phyloP scores from a whole-genome alignment of 1,140 invertebrate species.

The Acyrthosiphon pisum region DNA sequence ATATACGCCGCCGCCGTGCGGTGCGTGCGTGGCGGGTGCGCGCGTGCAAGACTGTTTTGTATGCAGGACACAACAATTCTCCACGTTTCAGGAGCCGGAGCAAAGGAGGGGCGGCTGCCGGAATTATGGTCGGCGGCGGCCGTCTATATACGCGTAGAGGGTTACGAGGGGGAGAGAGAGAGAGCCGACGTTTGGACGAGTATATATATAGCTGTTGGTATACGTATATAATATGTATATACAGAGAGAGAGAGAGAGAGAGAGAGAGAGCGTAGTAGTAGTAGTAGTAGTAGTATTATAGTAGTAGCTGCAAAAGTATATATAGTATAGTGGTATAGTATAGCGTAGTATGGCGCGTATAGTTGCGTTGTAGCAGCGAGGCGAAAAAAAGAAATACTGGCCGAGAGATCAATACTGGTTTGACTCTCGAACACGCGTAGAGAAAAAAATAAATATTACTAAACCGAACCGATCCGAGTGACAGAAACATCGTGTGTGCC shows the following conservation, averaged over 20 bases:
- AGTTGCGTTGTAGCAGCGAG: not conserved
- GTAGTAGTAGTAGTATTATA: not conserved
- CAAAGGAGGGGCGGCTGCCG: constrained; percentile 54
- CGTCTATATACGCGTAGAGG: constrained; percentile 11
- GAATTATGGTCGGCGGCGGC: constrained; percentile 51
- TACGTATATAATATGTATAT: not conserved
- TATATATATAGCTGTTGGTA: not conserved
- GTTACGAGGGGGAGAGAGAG: constrained; percentile 16
- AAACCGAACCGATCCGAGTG: constrained; percentile 3
- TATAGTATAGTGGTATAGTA: not conserved
- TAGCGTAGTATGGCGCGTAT: no score
- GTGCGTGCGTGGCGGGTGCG: constrained; percentile 53
- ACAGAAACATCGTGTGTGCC: not conserved
- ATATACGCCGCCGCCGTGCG: not conserved
- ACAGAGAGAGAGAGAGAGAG: not conserved
- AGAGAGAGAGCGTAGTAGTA: not conserved
- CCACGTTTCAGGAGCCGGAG: constrained; percentile 45
- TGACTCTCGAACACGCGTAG: constrained; percentile 34
- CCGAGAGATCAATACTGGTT: constrained; percentile 57
- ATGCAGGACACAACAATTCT: constrained; percentile 55
- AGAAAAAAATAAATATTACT: constrained; percentile 16
- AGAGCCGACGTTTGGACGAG: constrained; percentile 28
- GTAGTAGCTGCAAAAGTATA: constrained; percentile 1
- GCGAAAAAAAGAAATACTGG: constrained; percentile 26
- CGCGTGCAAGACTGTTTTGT: constrained; percentile 57